Conservation (phyloP, 2,113 vertebrate species). For the Eonycteris spelaea region DNA sequence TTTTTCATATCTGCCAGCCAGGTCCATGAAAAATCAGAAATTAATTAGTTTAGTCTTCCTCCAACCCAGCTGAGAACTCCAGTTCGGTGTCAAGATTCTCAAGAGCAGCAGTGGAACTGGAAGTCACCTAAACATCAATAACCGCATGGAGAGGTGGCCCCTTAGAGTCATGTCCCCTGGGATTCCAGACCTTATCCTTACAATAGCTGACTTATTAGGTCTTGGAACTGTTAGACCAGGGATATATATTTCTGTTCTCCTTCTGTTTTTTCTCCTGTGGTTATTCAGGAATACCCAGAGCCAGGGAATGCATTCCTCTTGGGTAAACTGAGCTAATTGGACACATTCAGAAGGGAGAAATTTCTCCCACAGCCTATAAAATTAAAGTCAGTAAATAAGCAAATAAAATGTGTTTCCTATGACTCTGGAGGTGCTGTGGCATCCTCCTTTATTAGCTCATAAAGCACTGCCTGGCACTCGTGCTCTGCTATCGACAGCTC, state of each 20-base stretch:
- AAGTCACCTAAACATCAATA: neutral
- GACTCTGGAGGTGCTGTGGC: slow-evolving; percentile 53
- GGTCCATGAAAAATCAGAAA: slow-evolving; percentile 13
- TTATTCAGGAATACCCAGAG: neutral
- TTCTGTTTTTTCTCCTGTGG: neutral
- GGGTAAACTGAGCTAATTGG: slow-evolving; percentile 31
- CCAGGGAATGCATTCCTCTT: neutral
- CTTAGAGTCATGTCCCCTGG: neutral
- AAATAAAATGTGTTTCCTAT: slow-evolving; percentile 63
- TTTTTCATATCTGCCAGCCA: neutral
- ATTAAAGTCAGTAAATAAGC: slow-evolving; percentile 66
- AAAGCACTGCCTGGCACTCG: slow-evolving; percentile 61
- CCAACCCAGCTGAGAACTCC: neutral
- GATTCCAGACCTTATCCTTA: neutral
- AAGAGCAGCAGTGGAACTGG: neutral
- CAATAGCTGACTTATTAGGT: neutral
- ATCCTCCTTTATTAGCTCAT: slow-evolving; percentile 67
- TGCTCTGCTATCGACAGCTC: slow-evolving; percentile 48
- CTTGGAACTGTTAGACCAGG: neutral
- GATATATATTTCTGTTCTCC: neutral
- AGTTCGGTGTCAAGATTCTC: neutral
- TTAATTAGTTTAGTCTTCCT: neutral
- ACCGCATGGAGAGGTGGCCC: neutral
- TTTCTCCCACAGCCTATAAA: slow-evolving; percentile 60
- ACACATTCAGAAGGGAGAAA: slow-evolving; percentile 47